Conservation (phyloP, 2,797 vertebrate genomes). For the Macropodus opercularis region DNA sequence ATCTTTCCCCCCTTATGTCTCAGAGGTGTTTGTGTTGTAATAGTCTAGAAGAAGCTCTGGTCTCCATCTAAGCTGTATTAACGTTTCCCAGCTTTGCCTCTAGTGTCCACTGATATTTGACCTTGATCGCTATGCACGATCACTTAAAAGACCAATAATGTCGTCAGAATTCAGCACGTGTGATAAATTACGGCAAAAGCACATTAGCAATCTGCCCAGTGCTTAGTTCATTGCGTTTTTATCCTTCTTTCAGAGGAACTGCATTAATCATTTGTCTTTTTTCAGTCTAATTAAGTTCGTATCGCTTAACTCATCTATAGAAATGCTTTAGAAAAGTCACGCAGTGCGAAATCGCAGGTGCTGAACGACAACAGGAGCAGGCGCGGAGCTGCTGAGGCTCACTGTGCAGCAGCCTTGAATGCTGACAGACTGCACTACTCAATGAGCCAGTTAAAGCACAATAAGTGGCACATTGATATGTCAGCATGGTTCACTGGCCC, state of each 20-base stretch:
- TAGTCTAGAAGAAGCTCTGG: neutral
- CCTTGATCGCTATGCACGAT: neutral
- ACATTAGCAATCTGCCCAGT: neutral
- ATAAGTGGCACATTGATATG: neutral
- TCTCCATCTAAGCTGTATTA: no score
- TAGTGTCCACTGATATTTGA: no score
- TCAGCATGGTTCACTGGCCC: constrained; percentile 8
- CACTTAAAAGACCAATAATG: neutral
- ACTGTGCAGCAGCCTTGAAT: neutral
- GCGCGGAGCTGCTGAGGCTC: neutral
- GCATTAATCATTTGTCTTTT: neutral
- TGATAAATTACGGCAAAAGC: neutral
- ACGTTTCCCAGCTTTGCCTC: no score
- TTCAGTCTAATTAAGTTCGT: neutral
- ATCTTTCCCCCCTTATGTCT: neutral
- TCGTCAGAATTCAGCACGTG: no score
- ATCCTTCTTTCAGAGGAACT: neutral
- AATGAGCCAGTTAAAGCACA: neutral
- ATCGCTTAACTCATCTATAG: neutral
- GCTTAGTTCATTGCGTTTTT: neutral
- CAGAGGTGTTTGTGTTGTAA: neutral
- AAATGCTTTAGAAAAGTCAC: neutral
- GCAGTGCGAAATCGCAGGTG: neutral
- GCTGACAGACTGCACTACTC: no score
- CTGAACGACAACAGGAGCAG: neutral